Evolutionary conservation across 35 echinoderm and acorn worm species (phyloP), one percentile per base, ranked within the genome.

Genomic region (Heliocidaris tuberculata): DNA sequence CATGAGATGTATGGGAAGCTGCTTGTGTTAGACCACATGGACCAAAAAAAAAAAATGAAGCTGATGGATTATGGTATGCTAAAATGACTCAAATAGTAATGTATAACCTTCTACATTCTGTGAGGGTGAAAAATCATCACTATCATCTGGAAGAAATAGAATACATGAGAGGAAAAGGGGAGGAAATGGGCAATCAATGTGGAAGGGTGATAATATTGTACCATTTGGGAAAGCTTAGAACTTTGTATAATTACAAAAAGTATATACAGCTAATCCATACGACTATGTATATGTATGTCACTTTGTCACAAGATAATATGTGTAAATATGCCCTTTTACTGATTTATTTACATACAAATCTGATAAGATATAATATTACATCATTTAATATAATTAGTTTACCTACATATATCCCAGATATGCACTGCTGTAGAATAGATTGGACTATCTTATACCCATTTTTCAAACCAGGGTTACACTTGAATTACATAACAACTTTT

Each of bases 1-100:
- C 65, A 93, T 93, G 92, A 16, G 31, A 89, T 48, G 87, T 8
- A 89, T 89, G 87, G 87, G 21, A 93, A 50, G 49, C 92, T 30
- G 31, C 30, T 59, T 27, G 92, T 21, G 59, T 31, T 32, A 93
- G 2, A 4, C 29, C 48, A 93, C 31, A 32, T 59, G 48, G 31
- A 59, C 59, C 0, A 42, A 42, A 93, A 29, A 42, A 42, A 42
- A 93, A 29, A 88, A 15, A 89, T 89, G 31, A 47, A 94, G 48
- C 32, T 30, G 32, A 85, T 35, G 42, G 29, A 42, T 12, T 32
- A 94, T 87, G 47, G 70, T 31, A 85, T 47, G 94, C 59, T 35
- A 94, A 94, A 85, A 86, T 48, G 56, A 94, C 31, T 94, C 13
- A 16, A 90, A 90, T 30, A 50, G 32, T 90, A 42, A 31, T 19